Evolutionary conservation across 2,113 vertebrate genomes (phyloP).

Genomic region (Chaetorhynchus papuensis): DNA sequence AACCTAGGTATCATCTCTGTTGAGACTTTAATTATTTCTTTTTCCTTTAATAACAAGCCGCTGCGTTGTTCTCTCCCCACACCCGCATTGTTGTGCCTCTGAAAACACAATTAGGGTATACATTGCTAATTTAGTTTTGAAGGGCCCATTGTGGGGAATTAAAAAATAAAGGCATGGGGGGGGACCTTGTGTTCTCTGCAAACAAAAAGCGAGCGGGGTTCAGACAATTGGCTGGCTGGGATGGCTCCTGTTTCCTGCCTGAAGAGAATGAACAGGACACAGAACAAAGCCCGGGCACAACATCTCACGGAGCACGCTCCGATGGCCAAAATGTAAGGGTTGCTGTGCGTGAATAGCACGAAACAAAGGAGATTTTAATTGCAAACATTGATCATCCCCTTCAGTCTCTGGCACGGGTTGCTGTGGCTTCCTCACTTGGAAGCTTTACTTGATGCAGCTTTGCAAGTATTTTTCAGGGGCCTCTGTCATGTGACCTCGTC

Average conservation of each 20-base stretch:
- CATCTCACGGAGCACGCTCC: neutral
- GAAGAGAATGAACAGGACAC: neutral
- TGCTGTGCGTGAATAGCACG: neutral
- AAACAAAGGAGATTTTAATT: slow-evolving; percentile 39
- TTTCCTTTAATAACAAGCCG: neutral
- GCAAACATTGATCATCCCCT: neutral
- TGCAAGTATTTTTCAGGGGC: neutral
- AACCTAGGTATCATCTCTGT: neutral
- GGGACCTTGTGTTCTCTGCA: neutral
- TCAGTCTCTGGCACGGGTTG: neutral
- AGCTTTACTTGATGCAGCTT: neutral
- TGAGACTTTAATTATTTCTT: slow-evolving; percentile 43
- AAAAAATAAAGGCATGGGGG: neutral
- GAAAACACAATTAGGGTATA: slow-evolving; percentile 45
- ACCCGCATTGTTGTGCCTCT: neutral
- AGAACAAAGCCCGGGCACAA: neutral
- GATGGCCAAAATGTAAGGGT: neutral
- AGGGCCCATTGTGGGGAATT: neutral
- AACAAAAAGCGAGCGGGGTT: neutral
- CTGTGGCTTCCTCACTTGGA: neutral
- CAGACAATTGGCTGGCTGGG: neutral
- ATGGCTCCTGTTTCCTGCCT: neutral
- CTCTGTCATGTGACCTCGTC: neutral
- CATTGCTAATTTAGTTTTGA: slow-evolving; percentile 50
- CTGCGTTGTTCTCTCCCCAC: neutral